Percentiles rank a stretch among this genome's conserved stretches.
Conservation (phyloP, 2,888 invertebrate species). For the Apomyelois bistriatella region DNA sequence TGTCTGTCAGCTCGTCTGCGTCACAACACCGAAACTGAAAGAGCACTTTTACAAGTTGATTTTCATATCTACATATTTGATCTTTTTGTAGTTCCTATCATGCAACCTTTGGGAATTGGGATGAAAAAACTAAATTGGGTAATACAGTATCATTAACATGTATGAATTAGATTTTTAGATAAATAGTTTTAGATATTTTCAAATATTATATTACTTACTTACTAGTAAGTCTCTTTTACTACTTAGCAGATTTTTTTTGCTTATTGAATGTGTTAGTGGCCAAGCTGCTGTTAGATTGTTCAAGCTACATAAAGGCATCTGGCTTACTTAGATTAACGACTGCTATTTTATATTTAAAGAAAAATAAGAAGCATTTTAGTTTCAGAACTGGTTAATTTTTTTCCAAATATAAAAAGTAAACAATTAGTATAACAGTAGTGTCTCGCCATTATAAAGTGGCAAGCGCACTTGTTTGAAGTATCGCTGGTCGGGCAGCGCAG, state of each 20-base stretch:
- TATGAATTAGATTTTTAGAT: no score
- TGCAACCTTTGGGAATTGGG: background rate
- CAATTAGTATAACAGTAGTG: slow-evolving; percentile 8
- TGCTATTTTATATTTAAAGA: no score
- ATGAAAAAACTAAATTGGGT: no score
- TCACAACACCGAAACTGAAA: slow-evolving; percentile 19
- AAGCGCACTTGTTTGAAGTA: slow-evolving; percentile 15
- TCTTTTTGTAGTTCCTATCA: background rate
- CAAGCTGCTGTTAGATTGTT: no score
- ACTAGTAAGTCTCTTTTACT: no score
- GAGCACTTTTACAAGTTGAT: slow-evolving; percentile 11
- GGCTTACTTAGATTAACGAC: no score
- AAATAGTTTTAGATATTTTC: no score
- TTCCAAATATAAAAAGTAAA: slow-evolving; percentile 1
- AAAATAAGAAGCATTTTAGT: background rate
- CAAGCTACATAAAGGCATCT: no score
- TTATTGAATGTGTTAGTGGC: no score
- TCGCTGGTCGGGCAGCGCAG: background rate
- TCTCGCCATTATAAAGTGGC: slow-evolving; percentile 12
- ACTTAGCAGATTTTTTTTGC: no score
- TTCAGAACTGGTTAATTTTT: background rate
- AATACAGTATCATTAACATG: no score
- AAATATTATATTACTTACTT: no score
- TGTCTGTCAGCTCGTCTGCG: slow-evolving; percentile 49
- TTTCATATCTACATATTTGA: slow-evolving; percentile 11